Percentiles rank a stretch among this genome's conserved stretches.
phyloP scores from a whole-genome alignment of 1,140 invertebrate species.

The Calliphora vicina region DNA sequence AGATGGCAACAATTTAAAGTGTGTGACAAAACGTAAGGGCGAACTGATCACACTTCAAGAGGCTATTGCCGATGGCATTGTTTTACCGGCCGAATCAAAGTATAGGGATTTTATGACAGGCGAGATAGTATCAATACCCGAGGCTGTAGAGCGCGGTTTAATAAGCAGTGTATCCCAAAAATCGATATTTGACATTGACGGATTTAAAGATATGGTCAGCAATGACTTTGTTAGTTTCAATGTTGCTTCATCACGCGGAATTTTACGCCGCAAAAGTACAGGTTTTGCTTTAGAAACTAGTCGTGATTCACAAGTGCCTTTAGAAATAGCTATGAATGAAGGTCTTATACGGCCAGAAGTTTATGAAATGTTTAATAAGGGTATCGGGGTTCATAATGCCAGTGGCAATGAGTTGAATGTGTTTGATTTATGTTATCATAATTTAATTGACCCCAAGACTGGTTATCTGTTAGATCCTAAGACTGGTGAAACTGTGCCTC shows the following conservation, averaged over 20 bases:
- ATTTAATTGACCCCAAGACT: constrained; percentile 83
- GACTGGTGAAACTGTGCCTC: constrained; percentile 78
- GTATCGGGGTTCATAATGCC: constrained; percentile 79
- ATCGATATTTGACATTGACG: constrained; percentile 91
- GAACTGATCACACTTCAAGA: constrained; percentile 85
- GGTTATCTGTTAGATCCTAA: constrained; percentile 84
- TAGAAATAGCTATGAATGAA: constrained; percentile 74
- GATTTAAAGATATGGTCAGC: constrained; percentile 84
- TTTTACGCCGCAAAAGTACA: constrained; percentile 77
- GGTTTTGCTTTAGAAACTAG: constrained; percentile 79
- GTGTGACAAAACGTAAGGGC: constrained; percentile 81
- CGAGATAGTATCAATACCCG: constrained; percentile 76
- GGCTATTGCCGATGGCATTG: constrained; percentile 80
- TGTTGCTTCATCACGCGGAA: constrained; percentile 80
- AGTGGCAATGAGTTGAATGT: constrained; percentile 78
- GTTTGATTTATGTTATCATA: constrained; percentile 84
- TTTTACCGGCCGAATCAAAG: constrained; percentile 75
- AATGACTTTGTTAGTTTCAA: constrained; percentile 88
- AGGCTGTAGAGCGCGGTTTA: constrained; percentile 87
- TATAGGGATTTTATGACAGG: constrained; percentile 77
- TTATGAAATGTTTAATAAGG: constrained; percentile 82
- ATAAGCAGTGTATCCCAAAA: constrained; percentile 87
- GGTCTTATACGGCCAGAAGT: constrained; percentile 78
- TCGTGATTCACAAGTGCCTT: constrained; percentile 75
- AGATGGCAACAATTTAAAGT: constrained; percentile 82